A percentile compares a stretch with the other conserved stretches of the same genome.
phyloP scores from a whole-genome alignment of 2,888 invertebrate genomes.

The Erebia aethiops region DNA sequence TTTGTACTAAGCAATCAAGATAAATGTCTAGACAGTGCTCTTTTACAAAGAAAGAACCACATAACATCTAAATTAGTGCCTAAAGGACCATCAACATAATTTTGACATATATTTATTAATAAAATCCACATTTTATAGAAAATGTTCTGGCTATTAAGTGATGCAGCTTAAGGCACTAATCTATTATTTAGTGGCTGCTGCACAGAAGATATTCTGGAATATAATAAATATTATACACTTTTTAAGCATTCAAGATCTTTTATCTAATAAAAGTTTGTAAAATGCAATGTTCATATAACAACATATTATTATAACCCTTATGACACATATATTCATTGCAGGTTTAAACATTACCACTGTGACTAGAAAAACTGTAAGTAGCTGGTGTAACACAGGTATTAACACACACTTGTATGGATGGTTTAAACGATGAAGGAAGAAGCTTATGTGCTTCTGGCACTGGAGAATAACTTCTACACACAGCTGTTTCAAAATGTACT shows the following conservation, averaged over 20 bases:
- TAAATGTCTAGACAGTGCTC: conserved; percentile 60
- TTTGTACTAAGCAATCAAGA: conserved; percentile 80
- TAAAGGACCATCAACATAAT: neutral
- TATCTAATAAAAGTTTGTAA: conserved; percentile 57
- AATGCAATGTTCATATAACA: conserved; percentile 55
- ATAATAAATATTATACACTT: conserved; percentile 14
- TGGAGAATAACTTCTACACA: conserved; percentile 75
- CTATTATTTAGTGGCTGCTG: conserved; percentile 1
- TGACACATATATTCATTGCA: conserved; percentile 45
- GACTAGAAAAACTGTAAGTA: conserved; percentile 83
- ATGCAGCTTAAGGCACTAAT: conserved; percentile 8
- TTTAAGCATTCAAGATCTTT: conserved; percentile 20
- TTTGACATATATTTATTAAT: neutral
- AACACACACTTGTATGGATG: conserved; percentile 80
- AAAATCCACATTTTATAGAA: neutral
- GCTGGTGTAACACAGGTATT: conserved; percentile 80
- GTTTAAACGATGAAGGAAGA: conserved; percentile 78
- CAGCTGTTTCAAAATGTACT: conserved; percentile 74
- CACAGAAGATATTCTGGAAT: conserved; percentile 9
- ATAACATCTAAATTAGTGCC: neutral
- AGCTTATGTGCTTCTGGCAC: conserved; percentile 79
- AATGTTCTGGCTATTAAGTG: neutral
- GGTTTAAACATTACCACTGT: conserved; percentile 76
- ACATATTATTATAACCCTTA: conserved; percentile 40
- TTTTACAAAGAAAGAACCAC: conserved; percentile 66